phyloP scores from a whole-genome alignment of 2,797 vertebrate genomes.

The Spea hammondii region DNA sequence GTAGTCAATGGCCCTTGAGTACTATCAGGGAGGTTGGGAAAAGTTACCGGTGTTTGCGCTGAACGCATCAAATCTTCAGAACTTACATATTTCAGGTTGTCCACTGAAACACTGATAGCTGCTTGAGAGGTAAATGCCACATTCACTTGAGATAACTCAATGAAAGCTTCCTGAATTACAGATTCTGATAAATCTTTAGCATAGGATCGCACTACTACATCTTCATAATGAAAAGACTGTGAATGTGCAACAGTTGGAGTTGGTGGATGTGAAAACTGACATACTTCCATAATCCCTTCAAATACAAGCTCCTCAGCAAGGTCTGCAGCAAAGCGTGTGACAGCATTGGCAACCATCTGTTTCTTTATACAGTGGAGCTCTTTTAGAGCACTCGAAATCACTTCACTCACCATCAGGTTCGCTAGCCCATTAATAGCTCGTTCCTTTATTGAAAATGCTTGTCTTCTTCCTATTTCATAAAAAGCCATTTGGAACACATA shows the following conservation, averaged over 20 bases:
- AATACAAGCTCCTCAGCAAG: slow-evolving; percentile 95
- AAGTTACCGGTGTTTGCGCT: slow-evolving; percentile 71
- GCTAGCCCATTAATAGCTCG: slow-evolving; percentile 87
- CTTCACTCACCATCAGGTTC: slow-evolving; percentile 87
- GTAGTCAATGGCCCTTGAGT: slow-evolving; percentile 57
- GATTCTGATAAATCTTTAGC: slow-evolving; percentile 94
- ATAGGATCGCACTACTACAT: slow-evolving; percentile 86
- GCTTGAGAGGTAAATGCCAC: slow-evolving; percentile 89
- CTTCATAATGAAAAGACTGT: slow-evolving; percentile 74
- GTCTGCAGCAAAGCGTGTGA: slow-evolving; percentile 87
- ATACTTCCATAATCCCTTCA: slow-evolving; percentile 98
- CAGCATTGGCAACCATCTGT: slow-evolving; percentile 88
- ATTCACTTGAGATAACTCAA: slow-evolving; percentile 91
- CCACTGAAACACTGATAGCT: slow-evolving; percentile 89
- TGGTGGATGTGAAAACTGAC: slow-evolving; percentile 91
- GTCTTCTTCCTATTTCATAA: slow-evolving; percentile 90
- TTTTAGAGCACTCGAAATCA: slow-evolving; percentile 84
- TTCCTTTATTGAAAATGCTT: slow-evolving; percentile 83
- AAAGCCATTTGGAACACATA: slow-evolving; percentile 97
- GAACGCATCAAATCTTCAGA: slow-evolving; percentile 70
- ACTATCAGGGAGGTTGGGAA: slow-evolving; percentile 64
- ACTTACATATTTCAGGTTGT: slow-evolving; percentile 83
- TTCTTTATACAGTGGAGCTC: slow-evolving; percentile 89
- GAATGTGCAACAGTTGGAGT: slow-evolving; percentile 75
- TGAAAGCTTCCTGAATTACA: slow-evolving; percentile 97